Evolutionary conservation across 2,888 invertebrate species (phyloP).

Genomic region (Eudemis profundana): DNA sequence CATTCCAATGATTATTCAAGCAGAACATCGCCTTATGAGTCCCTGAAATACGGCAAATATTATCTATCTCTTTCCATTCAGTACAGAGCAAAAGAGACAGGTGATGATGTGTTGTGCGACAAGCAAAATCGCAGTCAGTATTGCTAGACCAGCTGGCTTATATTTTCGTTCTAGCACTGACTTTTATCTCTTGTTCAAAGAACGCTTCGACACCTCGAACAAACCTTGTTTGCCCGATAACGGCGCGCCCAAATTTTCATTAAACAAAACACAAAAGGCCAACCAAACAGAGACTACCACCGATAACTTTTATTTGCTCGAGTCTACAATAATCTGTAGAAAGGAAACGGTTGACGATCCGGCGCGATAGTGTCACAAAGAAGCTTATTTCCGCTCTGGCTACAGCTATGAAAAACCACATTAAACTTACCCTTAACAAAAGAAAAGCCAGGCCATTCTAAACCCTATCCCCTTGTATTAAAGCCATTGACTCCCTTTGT

Average conservation of each 20-base stretch:
- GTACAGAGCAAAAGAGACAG: too few species aligned
- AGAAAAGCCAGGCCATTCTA: constrained; percentile 46
- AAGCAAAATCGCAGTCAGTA: too few species aligned
- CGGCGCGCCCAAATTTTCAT: constrained; percentile 27
- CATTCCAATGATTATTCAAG: too few species aligned
- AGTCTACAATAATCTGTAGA: constrained; percentile 80
- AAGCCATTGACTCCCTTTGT: constrained; percentile 36
- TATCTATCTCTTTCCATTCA: too few species aligned
- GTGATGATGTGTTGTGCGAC: too few species aligned
- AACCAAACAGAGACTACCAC: constrained; percentile 47
- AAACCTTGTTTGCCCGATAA: constrained; percentile 24
- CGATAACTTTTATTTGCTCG: constrained; percentile 80
- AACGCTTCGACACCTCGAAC: neutral
- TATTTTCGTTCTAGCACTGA: too few species aligned
- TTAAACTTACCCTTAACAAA: constrained; percentile 57
- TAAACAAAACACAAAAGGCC: constrained; percentile 45
- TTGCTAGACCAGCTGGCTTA: too few species aligned
- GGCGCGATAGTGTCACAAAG: constrained; percentile 81
- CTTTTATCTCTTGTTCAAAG: constrained; percentile 13
- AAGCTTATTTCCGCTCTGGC: constrained; percentile 82
- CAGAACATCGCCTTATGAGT: too few species aligned
- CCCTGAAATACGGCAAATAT: too few species aligned
- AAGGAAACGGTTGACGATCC: constrained; percentile 82
- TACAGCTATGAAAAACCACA: constrained; percentile 68
- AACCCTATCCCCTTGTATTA: constrained; percentile 48